Base-by-base conservation (phyloP, 2,797 vertebrate genomes). In the Thaleichthys pacificus region DNA sequence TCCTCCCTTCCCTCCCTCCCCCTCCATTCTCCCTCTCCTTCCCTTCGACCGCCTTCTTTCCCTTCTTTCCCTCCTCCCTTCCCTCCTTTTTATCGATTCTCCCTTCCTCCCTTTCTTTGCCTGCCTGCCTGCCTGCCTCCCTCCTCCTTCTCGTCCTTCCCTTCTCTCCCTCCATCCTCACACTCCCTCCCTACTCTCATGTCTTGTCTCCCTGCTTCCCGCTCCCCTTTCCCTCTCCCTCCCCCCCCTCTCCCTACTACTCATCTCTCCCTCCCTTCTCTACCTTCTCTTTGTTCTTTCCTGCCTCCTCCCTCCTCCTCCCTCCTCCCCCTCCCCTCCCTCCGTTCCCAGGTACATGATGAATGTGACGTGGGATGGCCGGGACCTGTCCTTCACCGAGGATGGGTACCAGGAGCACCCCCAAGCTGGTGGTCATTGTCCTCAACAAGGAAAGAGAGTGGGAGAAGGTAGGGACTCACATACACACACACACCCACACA, bases 341-440 rank as follows among this genome's bases (percentile, higher is more conserved):
- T 12, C 64, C 7, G 1, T 64, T 32, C 30, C 67, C 86, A 99
- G 97, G 91, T 99, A 98, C 85, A 98, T 99, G 97, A 96, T 97
- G 94, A 98, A 99, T 51, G 96, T 99, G 86, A 97, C 96, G 0
- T 99, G 97, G 97, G 94, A 97, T 74, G 96, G 96, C 74, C 94
- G 92, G 89, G 97, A 99, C 87, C 84, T 99, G 92, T 99, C 97
- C 80, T 99, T 99, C 92, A 99, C 97, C 0, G 96, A 96, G 47
- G 96, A 98, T 9, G 97, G 97, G 49, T 99, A 99, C 75, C 97
- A 99, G 87, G 95, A 95, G 8, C 91, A 95, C 22, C 79, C 79
- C 97, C 72, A 95, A 96, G 85, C 93, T 99, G 85, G 96, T 97
- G 87, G 96, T 98, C 86, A 96, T 97, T 0, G 95, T 99, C 51